phyloP scores from a whole-genome alignment of 2,888 invertebrate genomes.

The Himalopsyche tibetana region DNA sequence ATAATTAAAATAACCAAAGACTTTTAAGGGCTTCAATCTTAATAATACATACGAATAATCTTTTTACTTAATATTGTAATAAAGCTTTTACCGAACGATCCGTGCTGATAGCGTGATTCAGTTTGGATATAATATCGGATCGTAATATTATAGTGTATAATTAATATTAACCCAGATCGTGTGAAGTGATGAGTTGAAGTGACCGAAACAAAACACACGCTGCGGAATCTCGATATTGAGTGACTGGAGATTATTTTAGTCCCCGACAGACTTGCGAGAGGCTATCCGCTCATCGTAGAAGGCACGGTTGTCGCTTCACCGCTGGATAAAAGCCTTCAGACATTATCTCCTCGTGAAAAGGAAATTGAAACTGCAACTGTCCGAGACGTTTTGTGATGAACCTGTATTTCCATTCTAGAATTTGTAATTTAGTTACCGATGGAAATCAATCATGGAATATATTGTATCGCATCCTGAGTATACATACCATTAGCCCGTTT shows the following conservation, averaged over 20 bases:
- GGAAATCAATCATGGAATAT: neutral
- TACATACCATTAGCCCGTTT: neutral
- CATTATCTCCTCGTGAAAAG: neutral
- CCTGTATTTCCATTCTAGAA: neutral
- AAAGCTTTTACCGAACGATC: conserved; percentile 8
- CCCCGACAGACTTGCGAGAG: neutral
- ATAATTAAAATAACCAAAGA: conserved; percentile 40
- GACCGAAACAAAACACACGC: neutral
- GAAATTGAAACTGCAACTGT: neutral
- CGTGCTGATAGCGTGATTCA: neutral
- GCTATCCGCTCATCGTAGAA: neutral
- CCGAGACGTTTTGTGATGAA: neutral
- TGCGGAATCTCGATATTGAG: neutral
- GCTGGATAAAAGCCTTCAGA: conserved; percentile 35
- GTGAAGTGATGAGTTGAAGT: neutral
- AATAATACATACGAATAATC: conserved; percentile 29
- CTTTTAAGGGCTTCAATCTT: conserved; percentile 40
- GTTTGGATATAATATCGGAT: neutral
- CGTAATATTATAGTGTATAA: conserved; percentile 24
- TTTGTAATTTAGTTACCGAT: neutral
- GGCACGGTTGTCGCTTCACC: neutral
- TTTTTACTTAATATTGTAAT: conserved; percentile 42
- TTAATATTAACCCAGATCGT: conserved; percentile 6
- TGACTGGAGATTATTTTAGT: neutral
- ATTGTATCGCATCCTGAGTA: neutral